A percentile compares a stretch with the other conserved stretches of the same genome.
These are phyloP conservation scores for Machimus rusticus DNA, from an alignment of 2,888 invertebrate species.

Conservation along the genomic window DNA sequence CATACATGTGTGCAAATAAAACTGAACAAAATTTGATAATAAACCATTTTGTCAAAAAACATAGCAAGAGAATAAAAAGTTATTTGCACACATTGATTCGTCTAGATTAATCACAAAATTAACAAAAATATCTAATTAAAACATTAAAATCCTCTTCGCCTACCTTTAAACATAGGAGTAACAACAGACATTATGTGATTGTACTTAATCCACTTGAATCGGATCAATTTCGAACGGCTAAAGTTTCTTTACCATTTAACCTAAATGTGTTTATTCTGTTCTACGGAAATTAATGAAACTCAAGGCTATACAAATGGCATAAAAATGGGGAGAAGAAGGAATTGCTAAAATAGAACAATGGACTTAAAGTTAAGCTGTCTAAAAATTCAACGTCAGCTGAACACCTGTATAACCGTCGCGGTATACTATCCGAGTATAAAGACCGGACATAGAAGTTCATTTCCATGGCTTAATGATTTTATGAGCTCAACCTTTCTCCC, in stretches of 20 bases:
- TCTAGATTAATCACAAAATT: background rate
- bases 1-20: background rate
- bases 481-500: conserved; percentile 6
- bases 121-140: background rate
- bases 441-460: conserved; percentile 10
- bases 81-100: background rate
- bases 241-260: background rate
- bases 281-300: background rate
- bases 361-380: background rate
- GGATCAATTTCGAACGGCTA: conserved; percentile 5
- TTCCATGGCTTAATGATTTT: conserved; percentile 6
- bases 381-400: background rate
- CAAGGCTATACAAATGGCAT: background rate
- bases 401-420: background rate
- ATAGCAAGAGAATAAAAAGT: background rate
- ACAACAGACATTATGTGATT: background rate
- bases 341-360: background rate
- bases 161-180: background rate
- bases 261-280: background rate
- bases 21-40: background rate
- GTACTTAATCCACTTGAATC: background rate
- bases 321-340: background rate
- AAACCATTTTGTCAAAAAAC: background rate
- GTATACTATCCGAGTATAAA: background rate
- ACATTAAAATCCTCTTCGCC: background rate